Conservation (phyloP, 2,797 vertebrate species). For the Platalea minor region DNA sequence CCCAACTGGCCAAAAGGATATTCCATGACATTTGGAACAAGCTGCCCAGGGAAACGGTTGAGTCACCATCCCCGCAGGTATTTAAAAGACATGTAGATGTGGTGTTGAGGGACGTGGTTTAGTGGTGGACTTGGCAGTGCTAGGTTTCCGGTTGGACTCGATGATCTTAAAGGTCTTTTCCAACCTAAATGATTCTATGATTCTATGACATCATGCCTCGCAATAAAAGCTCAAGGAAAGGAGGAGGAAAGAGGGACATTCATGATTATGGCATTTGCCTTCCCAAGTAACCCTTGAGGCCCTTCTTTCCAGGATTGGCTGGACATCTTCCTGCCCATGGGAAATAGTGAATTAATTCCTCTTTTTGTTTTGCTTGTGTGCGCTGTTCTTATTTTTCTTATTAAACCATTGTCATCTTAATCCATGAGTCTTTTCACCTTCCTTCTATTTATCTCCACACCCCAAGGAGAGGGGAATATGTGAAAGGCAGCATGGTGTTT, state of each 20-base stretch:
- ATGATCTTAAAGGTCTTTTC: neutral
- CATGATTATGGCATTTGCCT: neutral
- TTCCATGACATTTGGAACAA: neutral
- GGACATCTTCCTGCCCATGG: neutral
- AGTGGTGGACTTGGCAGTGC: neutral
- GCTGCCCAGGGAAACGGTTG: neutral
- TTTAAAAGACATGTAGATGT: accelerated
- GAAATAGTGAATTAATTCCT: neutral
- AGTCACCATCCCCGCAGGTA: neutral
- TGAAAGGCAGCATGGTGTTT: neutral
- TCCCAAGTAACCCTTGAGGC: neutral
- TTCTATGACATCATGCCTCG: neutral
- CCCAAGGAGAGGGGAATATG: neutral
- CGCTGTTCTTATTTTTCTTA: neutral
- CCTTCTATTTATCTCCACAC: neutral
- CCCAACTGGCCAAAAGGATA: neutral
- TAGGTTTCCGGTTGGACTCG: accelerated
- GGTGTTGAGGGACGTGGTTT: neutral
- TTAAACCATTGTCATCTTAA: neutral
- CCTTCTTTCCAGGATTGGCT: neutral
- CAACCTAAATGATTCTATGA: neutral
- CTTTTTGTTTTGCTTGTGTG: accelerated
- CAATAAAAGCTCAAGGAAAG: neutral
- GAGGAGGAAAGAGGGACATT: neutral
- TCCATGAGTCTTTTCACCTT: neutral